These are phyloP conservation scores for Psephotus haematonotus DNA, from an alignment of 2,113 vertebrate species.

Conservation along the genomic window DNA sequence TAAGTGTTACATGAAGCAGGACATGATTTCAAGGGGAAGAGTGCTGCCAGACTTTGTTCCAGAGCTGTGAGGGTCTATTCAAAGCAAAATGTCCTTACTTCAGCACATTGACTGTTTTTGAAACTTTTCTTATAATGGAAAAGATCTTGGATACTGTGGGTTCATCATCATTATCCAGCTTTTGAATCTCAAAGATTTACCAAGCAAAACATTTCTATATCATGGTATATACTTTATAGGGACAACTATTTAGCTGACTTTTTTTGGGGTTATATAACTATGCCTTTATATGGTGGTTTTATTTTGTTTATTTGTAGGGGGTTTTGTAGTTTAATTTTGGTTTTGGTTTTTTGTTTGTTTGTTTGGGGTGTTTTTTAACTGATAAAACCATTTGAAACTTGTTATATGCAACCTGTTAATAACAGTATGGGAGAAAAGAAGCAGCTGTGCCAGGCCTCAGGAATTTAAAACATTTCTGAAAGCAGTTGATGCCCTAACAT, in stretches of 20 bases:
- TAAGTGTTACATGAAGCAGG: neutral
- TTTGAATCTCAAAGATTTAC: neutral
- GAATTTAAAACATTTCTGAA: neutral
- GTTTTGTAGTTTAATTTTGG: accelerated
- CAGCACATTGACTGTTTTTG: neutral
- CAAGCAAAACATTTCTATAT: neutral
- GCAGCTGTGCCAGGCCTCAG: neutral
- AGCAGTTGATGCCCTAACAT: neutral
- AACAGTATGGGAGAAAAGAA: neutral
- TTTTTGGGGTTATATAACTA: neutral
- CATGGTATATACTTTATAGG: neutral
- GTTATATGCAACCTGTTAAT: neutral
- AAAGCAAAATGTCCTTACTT: neutral
- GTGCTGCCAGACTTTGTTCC: neutral
- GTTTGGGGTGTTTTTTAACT: neutral
- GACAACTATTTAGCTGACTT: neutral
- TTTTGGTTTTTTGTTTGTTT: neutral
- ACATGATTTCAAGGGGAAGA: neutral
- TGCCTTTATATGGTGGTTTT: neutral
- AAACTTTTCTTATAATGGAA: neutral
- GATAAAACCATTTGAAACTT: neutral
- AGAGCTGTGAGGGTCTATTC: neutral
- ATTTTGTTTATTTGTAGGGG: neutral
- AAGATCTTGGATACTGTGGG: neutral
- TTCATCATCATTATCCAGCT: neutral